Percentiles rank a stretch among this genome's conserved stretches.
phyloP scores from a whole-genome alignment of 2,113 vertebrate species.

The Burhinus oedicnemus region DNA sequence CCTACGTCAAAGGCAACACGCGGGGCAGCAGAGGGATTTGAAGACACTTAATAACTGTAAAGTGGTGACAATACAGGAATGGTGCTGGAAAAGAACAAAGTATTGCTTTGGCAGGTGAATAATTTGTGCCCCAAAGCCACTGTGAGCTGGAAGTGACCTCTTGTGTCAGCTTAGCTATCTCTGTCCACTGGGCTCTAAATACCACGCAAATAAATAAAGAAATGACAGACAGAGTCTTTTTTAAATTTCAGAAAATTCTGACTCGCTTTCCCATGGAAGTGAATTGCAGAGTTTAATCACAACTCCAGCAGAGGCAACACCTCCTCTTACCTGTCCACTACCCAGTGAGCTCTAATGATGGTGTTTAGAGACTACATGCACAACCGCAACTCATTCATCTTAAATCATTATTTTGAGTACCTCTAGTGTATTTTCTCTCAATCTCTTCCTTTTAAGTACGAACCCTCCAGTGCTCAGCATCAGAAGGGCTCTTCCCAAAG shows the following conservation, averaged over 20 bases:
- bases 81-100: not conserved
- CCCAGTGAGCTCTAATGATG: not conserved
- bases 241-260: not conserved
- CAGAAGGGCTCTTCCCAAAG: not conserved
- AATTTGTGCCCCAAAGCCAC: not conserved
- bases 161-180: not conserved
- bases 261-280: not conserved
- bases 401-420: not conserved
- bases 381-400: not conserved
- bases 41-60: conserved; percentile 5
- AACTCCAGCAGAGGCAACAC: not conserved
- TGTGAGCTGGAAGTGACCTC: conserved; percentile 12
- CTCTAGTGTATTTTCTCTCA: not conserved
- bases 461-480: not conserved
- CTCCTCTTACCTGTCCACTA: not conserved
- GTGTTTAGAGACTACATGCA: not conserved
- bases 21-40: not conserved
- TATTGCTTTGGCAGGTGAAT: conserved; percentile 13
- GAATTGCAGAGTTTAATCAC: not conserved
- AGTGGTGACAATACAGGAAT: not conserved
- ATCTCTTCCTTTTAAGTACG: not conserved
- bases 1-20: not conserved
- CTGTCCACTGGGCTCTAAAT: not conserved
- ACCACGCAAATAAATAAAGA: not conserved
- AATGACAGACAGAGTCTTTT: not conserved